Percentiles rank a stretch among this genome's conserved stretches.
Conservation (phyloP, 1,140 invertebrate species). For the Sipha flava region DNA sequence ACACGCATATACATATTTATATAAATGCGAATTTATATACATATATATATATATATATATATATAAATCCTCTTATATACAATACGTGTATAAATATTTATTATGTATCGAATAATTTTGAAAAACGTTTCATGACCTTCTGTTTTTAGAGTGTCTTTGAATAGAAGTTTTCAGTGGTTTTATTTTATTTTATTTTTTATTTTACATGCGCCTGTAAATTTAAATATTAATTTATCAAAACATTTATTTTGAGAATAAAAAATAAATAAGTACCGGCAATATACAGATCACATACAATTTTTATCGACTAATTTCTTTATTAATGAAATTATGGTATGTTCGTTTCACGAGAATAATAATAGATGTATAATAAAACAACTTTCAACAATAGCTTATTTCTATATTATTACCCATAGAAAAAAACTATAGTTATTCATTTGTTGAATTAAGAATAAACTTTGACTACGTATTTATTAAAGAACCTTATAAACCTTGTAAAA, state of each 20-base stretch:
- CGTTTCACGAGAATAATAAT: too few species aligned
- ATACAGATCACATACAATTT: background rate
- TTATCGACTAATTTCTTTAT: background rate
- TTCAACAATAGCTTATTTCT: too few species aligned
- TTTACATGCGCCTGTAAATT: background rate
- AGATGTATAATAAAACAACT: too few species aligned
- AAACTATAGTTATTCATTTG: too few species aligned
- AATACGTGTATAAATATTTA: background rate
- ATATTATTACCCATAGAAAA: too few species aligned
- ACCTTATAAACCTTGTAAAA: too few species aligned
- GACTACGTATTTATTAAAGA: too few species aligned
- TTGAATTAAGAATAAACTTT: too few species aligned
- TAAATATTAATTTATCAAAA: background rate
- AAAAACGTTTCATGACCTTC: background rate
- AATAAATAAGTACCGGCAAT: background rate
- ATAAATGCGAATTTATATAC: background rate
- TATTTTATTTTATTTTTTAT: background rate
- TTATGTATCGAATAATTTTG: background rate
- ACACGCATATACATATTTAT: background rate
- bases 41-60: background rate
- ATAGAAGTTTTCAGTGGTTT: background rate
- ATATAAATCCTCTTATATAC: background rate
- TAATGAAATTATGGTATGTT: too few species aligned
- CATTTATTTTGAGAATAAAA: background rate
- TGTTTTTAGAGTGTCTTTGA: background rate